Percentiles rank a stretch among this genome's conserved stretches.
Conservation (phyloP, 2,113 vertebrate genomes). For the Phycodurus eques region DNA sequence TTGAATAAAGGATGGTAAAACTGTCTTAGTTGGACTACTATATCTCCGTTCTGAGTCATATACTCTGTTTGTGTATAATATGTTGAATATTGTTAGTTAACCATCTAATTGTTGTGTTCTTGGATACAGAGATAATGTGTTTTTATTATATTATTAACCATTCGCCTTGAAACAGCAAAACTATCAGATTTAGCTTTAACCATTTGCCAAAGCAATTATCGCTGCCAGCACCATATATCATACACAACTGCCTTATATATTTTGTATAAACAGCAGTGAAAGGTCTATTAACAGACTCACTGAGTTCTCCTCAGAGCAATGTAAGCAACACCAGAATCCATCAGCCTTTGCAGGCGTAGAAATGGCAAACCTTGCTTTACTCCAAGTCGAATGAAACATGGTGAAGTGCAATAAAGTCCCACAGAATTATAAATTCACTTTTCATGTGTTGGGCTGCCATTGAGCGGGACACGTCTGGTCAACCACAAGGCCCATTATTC, state of each 20-base stretch:
- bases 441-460: slow-evolving; percentile 38
- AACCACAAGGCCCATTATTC: slow-evolving; percentile 50
- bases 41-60: too few relatives aligned
- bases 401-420: slow-evolving; percentile 45
- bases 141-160: background rate
- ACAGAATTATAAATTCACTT: slow-evolving; percentile 44
- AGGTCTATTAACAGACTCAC: slow-evolving; percentile 1
- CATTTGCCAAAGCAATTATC: background rate
- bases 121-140: background rate
- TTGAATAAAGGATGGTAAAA: background rate
- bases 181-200: background rate
- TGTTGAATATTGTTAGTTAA: background rate
- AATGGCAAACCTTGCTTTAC: slow-evolving; percentile 45
- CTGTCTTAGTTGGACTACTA: background rate
- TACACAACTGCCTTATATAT: background rate
- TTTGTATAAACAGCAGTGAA: background rate
- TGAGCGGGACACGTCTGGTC: slow-evolving; percentile 27
- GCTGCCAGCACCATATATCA: background rate
- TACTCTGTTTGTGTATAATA: background rate
- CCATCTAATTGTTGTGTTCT: background rate
- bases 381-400: slow-evolving; percentile 50
- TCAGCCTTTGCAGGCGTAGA: slow-evolving; percentile 33
- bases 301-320: slow-evolving; percentile 1
- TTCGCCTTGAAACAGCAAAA: background rate
- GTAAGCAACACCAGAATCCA: slow-evolving; percentile 19